These are phyloP conservation scores for Chaetogeoica ovagalla DNA, from an alignment of 2,888 invertebrate species.

Conservation along the genomic window DNA sequence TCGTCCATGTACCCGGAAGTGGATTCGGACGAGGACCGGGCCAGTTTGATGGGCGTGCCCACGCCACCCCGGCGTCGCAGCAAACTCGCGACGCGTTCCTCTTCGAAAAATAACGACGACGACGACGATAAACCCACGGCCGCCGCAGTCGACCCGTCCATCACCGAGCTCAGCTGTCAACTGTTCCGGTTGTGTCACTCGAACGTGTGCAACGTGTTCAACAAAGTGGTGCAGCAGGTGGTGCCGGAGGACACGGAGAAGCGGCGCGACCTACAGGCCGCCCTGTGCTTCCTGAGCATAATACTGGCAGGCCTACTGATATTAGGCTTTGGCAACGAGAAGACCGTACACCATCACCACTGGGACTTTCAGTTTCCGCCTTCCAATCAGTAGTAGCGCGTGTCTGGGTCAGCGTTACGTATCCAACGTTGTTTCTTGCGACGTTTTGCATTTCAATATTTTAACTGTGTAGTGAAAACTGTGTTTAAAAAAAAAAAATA, in stretches of 20 bases:
- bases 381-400: slow-evolving; percentile 56
- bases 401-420: too few relatives aligned
- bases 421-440: neutral
- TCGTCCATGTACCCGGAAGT: slow-evolving; percentile 55
- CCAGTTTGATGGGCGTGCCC: slow-evolving; percentile 34
- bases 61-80: slow-evolving; percentile 51
- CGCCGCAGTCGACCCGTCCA: slow-evolving; percentile 61
- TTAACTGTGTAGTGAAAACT: neutral
- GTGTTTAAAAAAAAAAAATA: neutral
- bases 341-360: slow-evolving; percentile 75
- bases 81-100: slow-evolving; percentile 3
- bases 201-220: slow-evolving; percentile 66
- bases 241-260: slow-evolving; percentile 63
- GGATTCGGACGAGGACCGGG: slow-evolving; percentile 53
- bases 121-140: neutral
- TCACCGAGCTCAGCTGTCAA: slow-evolving; percentile 68
- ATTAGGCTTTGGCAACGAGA: slow-evolving; percentile 70
- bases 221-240: slow-evolving; percentile 65
- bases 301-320: slow-evolving; percentile 77
- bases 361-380: slow-evolving; percentile 90
- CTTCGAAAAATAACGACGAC: neutral
- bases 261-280: slow-evolving; percentile 74
- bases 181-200: slow-evolving; percentile 60
- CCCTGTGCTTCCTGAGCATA: slow-evolving; percentile 76
- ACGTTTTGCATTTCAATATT: slow-evolving; percentile 27